Evolutionary conservation across 2,888 invertebrate genomes (phyloP).

Genomic region (Sesia bembeciformis): DNA sequence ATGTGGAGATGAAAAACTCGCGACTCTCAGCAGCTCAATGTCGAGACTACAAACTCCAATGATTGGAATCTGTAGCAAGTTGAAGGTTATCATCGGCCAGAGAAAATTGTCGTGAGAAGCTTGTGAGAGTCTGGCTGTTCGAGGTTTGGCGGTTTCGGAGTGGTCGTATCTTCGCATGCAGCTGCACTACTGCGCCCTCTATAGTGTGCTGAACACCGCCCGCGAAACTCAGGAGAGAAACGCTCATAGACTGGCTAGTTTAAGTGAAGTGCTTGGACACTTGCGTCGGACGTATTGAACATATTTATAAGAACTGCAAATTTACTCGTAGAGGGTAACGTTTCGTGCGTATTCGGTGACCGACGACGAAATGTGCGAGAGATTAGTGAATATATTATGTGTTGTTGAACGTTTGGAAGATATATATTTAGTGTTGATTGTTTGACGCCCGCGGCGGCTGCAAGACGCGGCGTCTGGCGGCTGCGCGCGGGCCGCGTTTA

Average conservation of each 20-base stretch:
- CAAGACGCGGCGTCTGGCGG: conserved; percentile 15
- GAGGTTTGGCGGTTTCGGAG: too few species aligned
- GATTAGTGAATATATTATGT: conserved; percentile 68
- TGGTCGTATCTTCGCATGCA: not conserved
- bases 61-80: too few species aligned
- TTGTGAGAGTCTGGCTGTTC: too few species aligned
- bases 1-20: too few species aligned
- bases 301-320: too few species aligned
- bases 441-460: conserved; percentile 29
- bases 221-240: conserved; percentile 48
- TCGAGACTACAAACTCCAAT: too few species aligned
- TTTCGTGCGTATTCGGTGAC: conserved; percentile 50
- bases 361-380: conserved; percentile 53
- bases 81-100: too few species aligned
- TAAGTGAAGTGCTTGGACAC: conserved; percentile 68
- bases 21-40: too few species aligned
- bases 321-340: conserved; percentile 16
- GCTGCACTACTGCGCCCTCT: conserved; percentile 5
- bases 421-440: conserved; percentile 69
- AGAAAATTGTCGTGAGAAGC: too few species aligned
- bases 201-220: conserved; percentile 11
- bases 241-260: conserved; percentile 72
- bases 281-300: conserved; percentile 33
- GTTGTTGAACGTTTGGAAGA: conserved; percentile 72
- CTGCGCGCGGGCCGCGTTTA: conserved; percentile 30